phyloP scores from a whole-genome alignment of 2,888 invertebrate genomes.

The Campopleginae sp. region DNA sequence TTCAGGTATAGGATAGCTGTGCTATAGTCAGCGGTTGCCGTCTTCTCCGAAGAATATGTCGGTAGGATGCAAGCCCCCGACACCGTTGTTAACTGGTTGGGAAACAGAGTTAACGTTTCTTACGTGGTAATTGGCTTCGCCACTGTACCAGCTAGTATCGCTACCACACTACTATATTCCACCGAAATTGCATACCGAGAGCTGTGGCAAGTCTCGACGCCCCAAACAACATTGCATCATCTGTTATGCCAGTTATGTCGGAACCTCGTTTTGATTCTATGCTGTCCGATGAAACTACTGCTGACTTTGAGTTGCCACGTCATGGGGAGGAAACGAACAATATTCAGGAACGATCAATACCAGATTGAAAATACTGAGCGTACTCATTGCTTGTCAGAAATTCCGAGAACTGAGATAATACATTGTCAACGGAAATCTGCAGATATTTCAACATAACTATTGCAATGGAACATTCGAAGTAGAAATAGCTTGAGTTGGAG shows the following conservation, averaged over 20 bases:
- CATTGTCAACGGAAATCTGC: neutral
- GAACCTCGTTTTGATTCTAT: slow-evolving; percentile 59
- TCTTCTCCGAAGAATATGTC: slow-evolving; percentile 43
- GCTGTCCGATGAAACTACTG: slow-evolving; percentile 42
- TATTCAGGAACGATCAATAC: slow-evolving; percentile 38
- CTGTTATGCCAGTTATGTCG: slow-evolving; percentile 67
- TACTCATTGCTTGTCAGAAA: neutral
- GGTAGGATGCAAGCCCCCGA: slow-evolving; percentile 42
- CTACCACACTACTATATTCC: slow-evolving; percentile 70
- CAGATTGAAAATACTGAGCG: slow-evolving; percentile 51
- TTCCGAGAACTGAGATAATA: slow-evolving; percentile 3
- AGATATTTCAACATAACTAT: too few relatives aligned
- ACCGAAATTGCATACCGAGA: slow-evolving; percentile 72
- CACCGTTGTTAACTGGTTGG: slow-evolving; percentile 78
- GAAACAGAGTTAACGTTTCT: slow-evolving; percentile 82
- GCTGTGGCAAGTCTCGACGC: slow-evolving; percentile 60
- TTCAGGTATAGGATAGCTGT: slow-evolving; percentile 35
- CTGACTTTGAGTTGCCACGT: slow-evolving; percentile 29
- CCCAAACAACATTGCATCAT: slow-evolving; percentile 61
- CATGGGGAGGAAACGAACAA: slow-evolving; percentile 10
- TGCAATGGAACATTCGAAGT: neutral
- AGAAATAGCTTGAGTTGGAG: neutral
- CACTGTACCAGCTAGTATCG: slow-evolving; percentile 53
- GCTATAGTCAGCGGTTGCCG: slow-evolving; percentile 45
- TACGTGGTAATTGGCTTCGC: slow-evolving; percentile 74